Conservation (phyloP, 2,888 invertebrate species). For the Thelaira solivaga region DNA sequence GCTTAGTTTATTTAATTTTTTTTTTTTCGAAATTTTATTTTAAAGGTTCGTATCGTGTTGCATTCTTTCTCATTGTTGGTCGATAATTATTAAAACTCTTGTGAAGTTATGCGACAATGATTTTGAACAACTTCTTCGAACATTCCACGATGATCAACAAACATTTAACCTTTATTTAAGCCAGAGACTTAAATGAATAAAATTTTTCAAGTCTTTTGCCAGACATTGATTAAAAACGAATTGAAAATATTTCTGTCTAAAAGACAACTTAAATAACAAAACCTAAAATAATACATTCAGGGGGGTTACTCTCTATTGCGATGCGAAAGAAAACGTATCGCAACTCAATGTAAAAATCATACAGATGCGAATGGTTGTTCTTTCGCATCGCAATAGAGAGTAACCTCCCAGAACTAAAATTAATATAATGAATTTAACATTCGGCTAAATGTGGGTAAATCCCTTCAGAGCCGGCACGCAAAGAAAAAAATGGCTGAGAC, state of each 20-base stretch:
- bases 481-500: too few relatives aligned
- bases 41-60: constrained; percentile 53
- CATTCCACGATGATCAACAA: constrained; percentile 55
- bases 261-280: too few relatives aligned
- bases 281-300: too few relatives aligned
- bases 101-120: constrained; percentile 63
- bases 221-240: neutral
- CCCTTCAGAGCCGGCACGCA: too few relatives aligned
- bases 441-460: too few relatives aligned
- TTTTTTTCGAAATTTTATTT: constrained; percentile 38
- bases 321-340: too few relatives aligned
- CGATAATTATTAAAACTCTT: constrained; percentile 61
- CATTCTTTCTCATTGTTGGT: constrained; percentile 59
- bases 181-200: constrained; percentile 30
- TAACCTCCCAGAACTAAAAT: too few relatives aligned
- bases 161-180: constrained; percentile 47
- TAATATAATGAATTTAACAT: too few relatives aligned
- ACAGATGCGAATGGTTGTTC: too few relatives aligned
- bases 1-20: constrained; percentile 17
- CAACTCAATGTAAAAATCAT: too few relatives aligned
- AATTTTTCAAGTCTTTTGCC: neutral
- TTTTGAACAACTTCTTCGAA: constrained; percentile 59
- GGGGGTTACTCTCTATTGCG: too few relatives aligned
- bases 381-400: too few relatives aligned
- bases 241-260: neutral